Evolutionary conservation across 2,113 vertebrate genomes (phyloP).

Genomic region (Crotalus viridis): DNA sequence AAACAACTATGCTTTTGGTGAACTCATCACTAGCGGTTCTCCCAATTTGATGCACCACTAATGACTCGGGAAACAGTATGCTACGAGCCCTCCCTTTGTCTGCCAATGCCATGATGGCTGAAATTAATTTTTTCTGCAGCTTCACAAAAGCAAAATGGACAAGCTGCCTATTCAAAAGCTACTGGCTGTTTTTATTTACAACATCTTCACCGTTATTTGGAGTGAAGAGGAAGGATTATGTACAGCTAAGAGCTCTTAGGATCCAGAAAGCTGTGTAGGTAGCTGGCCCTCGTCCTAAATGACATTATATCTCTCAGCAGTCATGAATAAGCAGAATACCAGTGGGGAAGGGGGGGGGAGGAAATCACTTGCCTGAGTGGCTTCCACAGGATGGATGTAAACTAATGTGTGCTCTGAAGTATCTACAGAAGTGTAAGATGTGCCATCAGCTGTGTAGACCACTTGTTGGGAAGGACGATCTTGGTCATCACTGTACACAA

Average conservation of each 20-base stretch:
- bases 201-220: slow-evolving; percentile 43
- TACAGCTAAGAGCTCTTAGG: slow-evolving; percentile 19
- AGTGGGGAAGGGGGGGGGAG: not conserved
- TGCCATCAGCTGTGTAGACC: slow-evolving; percentile 90
- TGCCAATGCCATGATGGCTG: slow-evolving; percentile 10
- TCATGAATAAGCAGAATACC: not conserved
- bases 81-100: not conserved
- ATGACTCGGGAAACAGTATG: not conserved
- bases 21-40: slow-evolving; percentile 12
- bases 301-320: slow-evolving; percentile 4
- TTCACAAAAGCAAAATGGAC: slow-evolving; percentile 21
- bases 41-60: not conserved
- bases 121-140: slow-evolving; percentile 4
- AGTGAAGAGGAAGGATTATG: slow-evolving; percentile 13
- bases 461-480: slow-evolving; percentile 86
- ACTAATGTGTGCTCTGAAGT: slow-evolving; percentile 93
- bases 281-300: slow-evolving; percentile 26
- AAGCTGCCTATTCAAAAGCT: slow-evolving; percentile 31
- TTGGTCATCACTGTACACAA: slow-evolving; percentile 92
- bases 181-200: slow-evolving; percentile 25
- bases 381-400: slow-evolving; percentile 96
- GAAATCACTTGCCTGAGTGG: slow-evolving; percentile 81
- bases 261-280: slow-evolving; percentile 16
- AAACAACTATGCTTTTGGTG: not conserved
- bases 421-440: slow-evolving; percentile 94